Evolutionary conservation across 2,113 vertebrate genomes (phyloP).

Genomic region (Jacana jacana): DNA sequence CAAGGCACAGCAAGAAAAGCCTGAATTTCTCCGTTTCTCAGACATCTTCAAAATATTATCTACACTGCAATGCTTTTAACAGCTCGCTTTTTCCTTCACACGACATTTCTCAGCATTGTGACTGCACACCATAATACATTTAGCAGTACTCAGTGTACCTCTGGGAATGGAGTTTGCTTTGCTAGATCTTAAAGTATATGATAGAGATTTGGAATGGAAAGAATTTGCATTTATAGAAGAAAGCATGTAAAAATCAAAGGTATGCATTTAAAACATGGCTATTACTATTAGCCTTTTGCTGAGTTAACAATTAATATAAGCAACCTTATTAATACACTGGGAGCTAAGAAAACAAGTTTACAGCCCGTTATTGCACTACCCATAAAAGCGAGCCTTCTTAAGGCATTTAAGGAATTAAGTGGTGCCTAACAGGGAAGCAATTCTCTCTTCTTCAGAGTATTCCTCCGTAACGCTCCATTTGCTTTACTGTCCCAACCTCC

Average conservation of each 20-base stretch:
- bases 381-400: not conserved
- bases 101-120: not conserved
- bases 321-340: conserved; percentile 1
- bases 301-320: not conserved
- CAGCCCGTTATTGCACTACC: not conserved
- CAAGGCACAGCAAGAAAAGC: not conserved
- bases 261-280: not conserved
- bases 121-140: not conserved
- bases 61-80: not conserved
- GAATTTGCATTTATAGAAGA: conserved; percentile 24
- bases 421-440: not conserved
- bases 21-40: not conserved
- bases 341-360: conserved; percentile 13
- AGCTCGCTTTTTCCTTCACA: not conserved
- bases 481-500: not conserved
- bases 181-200: conserved; percentile 24
- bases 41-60: not conserved
- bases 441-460: not conserved
- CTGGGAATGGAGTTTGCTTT: conserved; percentile 21
- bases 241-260: conserved; percentile 5
- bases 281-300: not conserved
- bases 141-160: not conserved
- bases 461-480: not conserved
- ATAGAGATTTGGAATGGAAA: not conserved
- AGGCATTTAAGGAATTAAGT: not conserved